Evolutionary conservation across 1,140 invertebrate genomes (phyloP).

Genomic region (Diabrotica virgifera): DNA sequence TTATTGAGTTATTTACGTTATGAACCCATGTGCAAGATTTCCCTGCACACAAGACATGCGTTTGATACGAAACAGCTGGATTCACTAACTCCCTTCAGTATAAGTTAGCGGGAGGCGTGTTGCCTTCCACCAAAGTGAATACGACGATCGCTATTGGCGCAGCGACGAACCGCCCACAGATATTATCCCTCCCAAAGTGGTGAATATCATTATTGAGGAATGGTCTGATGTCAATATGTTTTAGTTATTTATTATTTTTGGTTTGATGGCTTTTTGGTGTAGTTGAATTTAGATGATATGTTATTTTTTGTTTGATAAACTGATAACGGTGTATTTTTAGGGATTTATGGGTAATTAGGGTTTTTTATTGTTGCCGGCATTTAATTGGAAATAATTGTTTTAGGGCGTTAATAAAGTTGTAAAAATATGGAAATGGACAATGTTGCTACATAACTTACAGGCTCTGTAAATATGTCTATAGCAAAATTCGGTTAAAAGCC

Average conservation of each 20-base stretch:
- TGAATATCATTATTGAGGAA: slow-evolving; percentile 45
- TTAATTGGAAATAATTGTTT: slow-evolving; percentile 1
- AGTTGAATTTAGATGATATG: slow-evolving; percentile 44
- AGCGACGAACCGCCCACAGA: slow-evolving; percentile 22
- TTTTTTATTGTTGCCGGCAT: slow-evolving; percentile 4
- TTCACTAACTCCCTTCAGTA: slow-evolving; percentile 6
- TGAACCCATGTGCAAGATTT: slow-evolving; percentile 4
- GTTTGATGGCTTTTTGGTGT: slow-evolving; percentile 42
- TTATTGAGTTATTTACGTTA: slow-evolving; percentile 4
- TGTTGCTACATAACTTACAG: too few relatives aligned
- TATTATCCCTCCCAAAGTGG: slow-evolving; percentile 28
- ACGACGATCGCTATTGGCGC: slow-evolving; percentile 21
- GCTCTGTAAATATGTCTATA: too few relatives aligned
- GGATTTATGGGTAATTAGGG: slow-evolving; percentile 29
- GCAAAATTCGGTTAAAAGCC: too few relatives aligned
- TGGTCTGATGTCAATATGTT: slow-evolving; percentile 46
- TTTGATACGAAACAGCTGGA: background rate
- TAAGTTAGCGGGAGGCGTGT: slow-evolving; percentile 27
- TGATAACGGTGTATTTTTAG: slow-evolving; percentile 22
- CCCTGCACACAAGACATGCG: slow-evolving; percentile 8
- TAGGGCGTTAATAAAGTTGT: background rate
- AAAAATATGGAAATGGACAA: too few relatives aligned
- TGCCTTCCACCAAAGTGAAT: slow-evolving; percentile 11
- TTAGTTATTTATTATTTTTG: slow-evolving; percentile 44
- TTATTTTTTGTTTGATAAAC: slow-evolving; percentile 47